Evolutionary conservation across 2,797 vertebrate genomes (phyloP).

Genomic region (Lutjanus argentimaculatus): DNA sequence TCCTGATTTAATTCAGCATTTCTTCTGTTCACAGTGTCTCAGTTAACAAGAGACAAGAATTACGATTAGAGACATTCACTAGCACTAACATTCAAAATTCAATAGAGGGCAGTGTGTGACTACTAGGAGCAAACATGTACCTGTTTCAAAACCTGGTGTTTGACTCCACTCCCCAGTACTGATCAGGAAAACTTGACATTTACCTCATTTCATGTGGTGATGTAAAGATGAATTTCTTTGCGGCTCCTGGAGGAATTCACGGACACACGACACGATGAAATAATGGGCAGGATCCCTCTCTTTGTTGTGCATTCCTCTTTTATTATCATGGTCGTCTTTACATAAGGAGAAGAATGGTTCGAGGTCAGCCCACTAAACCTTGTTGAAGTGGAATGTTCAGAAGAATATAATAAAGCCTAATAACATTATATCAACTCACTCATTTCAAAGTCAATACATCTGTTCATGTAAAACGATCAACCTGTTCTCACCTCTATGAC

Average conservation of each 20-base stretch:
- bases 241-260: conserved; percentile 19
- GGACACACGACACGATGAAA: conserved; percentile 23
- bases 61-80: too few species aligned
- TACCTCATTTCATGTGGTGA: background rate
- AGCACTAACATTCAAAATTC: conserved; percentile 16
- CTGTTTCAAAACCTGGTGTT: background rate
- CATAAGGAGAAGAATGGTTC: conserved; percentile 61
- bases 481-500: conserved; percentile 1
- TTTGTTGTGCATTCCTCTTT: conserved; percentile 74
- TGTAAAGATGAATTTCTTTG: background rate
- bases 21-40: too few species aligned
- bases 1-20: background rate
- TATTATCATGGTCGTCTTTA: conserved; percentile 73
- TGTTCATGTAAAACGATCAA: conserved; percentile 17
- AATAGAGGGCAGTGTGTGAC: conserved; percentile 55
- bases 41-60: background rate
- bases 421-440: conserved; percentile 23
- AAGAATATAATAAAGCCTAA: conserved; percentile 64
- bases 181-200: background rate
- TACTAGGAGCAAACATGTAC: background rate
- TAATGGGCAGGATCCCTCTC: background rate
- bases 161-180: background rate
- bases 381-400: conserved; percentile 76
- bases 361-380: conserved; percentile 32
- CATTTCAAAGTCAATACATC: conserved; percentile 21